phyloP scores from a whole-genome alignment of 1,140 invertebrate species.

The Zaprionus kolodkinae region DNA sequence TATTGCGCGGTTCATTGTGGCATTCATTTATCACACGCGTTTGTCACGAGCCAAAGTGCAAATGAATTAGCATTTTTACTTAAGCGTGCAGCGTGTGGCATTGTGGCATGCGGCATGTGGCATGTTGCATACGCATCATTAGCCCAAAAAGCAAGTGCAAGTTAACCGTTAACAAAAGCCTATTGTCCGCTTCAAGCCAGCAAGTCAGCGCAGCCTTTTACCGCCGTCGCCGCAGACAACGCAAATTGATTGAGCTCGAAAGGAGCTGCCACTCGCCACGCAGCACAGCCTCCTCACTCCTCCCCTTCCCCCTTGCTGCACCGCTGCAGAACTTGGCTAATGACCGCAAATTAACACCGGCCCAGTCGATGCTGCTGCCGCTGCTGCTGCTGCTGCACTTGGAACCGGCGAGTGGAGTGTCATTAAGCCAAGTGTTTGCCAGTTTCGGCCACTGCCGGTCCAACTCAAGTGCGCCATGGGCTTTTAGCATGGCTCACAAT shows the following conservation, averaged over 20 bases:
- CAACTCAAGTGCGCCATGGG: conserved; percentile 59
- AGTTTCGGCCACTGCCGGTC: conserved; percentile 8
- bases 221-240: conserved; percentile 36
- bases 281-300: too few species aligned
- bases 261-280: not conserved
- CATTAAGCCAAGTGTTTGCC: conserved; percentile 76
- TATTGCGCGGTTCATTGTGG: conserved; percentile 37
- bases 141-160: conserved; percentile 74
- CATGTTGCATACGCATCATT: conserved; percentile 63
- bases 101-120: not conserved
- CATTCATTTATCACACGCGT: conserved; percentile 52
- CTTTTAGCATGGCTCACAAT: conserved; percentile 69
- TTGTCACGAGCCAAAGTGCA: conserved; percentile 57
- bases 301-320: not conserved
- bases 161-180: conserved; percentile 75
- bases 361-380: conserved; percentile 41
- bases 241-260: conserved; percentile 71
- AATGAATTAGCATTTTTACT: conserved; percentile 78
- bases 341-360: conserved; percentile 77
- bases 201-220: conserved; percentile 47
- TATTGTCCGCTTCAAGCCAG: conserved; percentile 57
- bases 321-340: conserved; percentile 71
- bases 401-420: conserved; percentile 57
- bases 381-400: not conserved
- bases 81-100: not conserved